These are phyloP conservation scores for Ictalurus furcatus DNA, from an alignment of 2,113 vertebrate genomes.

Conservation along the genomic window DNA sequence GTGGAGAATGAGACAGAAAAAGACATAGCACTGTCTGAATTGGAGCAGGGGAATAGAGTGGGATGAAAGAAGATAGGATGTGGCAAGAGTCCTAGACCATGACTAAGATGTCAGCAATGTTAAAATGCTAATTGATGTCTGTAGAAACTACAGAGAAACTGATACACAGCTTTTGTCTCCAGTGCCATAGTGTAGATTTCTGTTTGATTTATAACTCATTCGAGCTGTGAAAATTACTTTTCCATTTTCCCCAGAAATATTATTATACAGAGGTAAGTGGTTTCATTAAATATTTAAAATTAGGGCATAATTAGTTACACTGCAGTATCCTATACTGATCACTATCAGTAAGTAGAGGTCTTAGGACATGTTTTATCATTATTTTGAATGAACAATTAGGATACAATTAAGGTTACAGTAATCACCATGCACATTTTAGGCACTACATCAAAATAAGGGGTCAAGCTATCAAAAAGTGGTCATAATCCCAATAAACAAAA, in stretches of 20 bases:
- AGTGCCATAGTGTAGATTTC: neutral
- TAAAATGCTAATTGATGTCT: slow-evolving; percentile 20
- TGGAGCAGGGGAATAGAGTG: neutral
- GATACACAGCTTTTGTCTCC: neutral
- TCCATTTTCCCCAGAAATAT: neutral
- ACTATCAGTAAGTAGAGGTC: neutral
- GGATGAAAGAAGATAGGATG: neutral
- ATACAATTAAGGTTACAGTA: neutral
- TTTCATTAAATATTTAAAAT: neutral
- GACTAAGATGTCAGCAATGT: neutral
- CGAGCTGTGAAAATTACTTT: too few relatives aligned
- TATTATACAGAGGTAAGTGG: too few relatives aligned
- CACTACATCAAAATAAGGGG: neutral
- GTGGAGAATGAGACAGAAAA: neutral
- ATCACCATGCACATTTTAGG: neutral
- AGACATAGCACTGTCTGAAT: neutral
- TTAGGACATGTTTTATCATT: neutral
- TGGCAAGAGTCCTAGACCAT: neutral
- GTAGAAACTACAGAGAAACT: slow-evolving; percentile 3
- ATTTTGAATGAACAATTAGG: neutral
- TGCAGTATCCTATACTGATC: neutral
- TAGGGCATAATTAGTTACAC: neutral
- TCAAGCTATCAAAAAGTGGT: neutral
- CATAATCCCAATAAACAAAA: neutral
- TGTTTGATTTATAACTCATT: neutral